These are phyloP conservation scores for Agapostemon virescens DNA, from an alignment of 2,888 invertebrate species.

Conservation along the genomic window DNA sequence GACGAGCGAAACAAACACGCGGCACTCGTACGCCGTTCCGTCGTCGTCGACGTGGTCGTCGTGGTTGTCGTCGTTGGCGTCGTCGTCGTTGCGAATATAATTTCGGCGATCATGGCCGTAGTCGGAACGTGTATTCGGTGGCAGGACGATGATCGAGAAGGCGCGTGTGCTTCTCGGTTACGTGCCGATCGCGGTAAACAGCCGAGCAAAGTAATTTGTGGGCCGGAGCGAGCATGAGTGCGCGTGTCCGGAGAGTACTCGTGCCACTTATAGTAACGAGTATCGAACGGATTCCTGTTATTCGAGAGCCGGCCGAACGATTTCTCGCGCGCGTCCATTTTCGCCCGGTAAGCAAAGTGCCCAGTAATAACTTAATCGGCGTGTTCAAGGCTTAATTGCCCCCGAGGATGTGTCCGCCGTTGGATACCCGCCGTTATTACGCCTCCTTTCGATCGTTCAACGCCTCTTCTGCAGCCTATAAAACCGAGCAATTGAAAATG, in stretches of 20 bases:
- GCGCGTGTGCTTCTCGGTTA: conserved; percentile 58
- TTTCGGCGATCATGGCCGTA: conserved; percentile 1
- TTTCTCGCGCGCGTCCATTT: conserved; percentile 40
- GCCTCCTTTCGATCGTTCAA: not conserved
- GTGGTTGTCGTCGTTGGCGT: not conserved
- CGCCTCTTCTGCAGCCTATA: not conserved
- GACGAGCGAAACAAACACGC: not conserved
- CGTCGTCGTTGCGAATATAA: not conserved
- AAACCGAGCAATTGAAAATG: not conserved
- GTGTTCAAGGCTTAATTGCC: conserved; percentile 10
- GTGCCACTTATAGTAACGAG: conserved; percentile 60
- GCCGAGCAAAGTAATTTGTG: conserved; percentile 60
- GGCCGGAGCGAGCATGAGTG: conserved; percentile 16
- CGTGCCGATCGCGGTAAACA: conserved; percentile 67
- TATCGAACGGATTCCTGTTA: conserved; percentile 59
- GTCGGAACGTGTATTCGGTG: not conserved
- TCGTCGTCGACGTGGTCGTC: too few relatives aligned
- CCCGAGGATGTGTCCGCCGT: not conserved
- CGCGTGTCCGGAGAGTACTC: conserved; percentile 59
- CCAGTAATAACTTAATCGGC: conserved; percentile 48
- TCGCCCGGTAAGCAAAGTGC: conserved; percentile 14
- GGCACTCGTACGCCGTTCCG: not conserved
- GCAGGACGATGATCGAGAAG: conserved; percentile 30
- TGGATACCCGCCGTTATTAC: not conserved
- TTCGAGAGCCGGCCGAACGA: conserved; percentile 45